These are phyloP conservation scores for Drosophila neocordata DNA, from an alignment of 1,140 invertebrate species.

Conservation along the genomic window DNA sequence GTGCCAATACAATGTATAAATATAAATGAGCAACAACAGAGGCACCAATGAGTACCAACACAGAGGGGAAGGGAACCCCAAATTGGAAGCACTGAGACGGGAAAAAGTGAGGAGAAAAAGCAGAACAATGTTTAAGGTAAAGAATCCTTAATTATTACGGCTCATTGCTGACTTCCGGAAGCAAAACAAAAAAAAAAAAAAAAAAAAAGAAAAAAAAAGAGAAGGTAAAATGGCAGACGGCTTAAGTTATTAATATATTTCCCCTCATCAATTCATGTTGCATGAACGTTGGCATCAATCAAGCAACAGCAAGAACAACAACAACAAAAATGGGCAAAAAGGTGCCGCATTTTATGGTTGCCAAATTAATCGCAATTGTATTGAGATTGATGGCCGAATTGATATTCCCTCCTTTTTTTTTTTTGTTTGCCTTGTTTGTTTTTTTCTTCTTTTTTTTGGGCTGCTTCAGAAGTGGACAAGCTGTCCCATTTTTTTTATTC, in stretches of 20 bases:
- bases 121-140: not conserved
- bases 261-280: constrained; percentile 9
- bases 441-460: not conserved
- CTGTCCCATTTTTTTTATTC: constrained; percentile 14
- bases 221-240: constrained; percentile 52
- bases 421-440: constrained; percentile 13
- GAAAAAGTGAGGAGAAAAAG: not conserved
- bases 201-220: not conserved
- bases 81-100: no score
- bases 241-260: constrained; percentile 65
- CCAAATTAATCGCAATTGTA: constrained; percentile 65
- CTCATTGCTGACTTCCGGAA: constrained; percentile 38
- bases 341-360: constrained; percentile 33
- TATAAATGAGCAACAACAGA: constrained; percentile 49
- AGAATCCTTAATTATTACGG: constrained; percentile 61
- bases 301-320: constrained; percentile 27
- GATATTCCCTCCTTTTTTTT: not conserved
- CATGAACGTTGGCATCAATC: constrained; percentile 52
- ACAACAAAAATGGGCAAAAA: not conserved
- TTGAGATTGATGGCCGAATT: constrained; percentile 61
- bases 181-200: not conserved
- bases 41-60: not conserved
- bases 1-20: constrained; percentile 75
- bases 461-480: constrained; percentile 1
- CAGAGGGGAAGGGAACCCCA: constrained; percentile 1